phyloP scores from a whole-genome alignment of 2,888 invertebrate species.

The Dryobotodes eremita region DNA sequence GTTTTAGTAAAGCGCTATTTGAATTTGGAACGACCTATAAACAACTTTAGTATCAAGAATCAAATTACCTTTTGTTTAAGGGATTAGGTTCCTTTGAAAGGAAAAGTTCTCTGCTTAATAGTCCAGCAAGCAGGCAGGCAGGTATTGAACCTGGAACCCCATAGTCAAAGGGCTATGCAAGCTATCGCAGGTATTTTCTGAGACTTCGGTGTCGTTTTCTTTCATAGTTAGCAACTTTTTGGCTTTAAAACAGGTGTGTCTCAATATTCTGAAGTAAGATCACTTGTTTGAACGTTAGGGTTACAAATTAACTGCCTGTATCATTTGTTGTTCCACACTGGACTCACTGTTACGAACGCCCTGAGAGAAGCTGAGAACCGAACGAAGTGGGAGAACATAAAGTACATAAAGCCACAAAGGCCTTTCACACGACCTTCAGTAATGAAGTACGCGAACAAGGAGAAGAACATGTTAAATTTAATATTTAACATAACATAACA shows the following conservation, averaged over 20 bases:
- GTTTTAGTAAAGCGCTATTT: background rate
- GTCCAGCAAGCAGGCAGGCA: background rate
- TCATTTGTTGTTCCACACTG: background rate
- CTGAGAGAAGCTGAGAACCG: background rate
- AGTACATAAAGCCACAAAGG: background rate
- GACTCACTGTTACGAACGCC: background rate
- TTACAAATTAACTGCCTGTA: background rate
- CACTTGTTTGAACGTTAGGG: background rate
- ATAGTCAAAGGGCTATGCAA: background rate
- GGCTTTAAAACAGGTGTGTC: background rate
- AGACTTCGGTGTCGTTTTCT: too few relatives aligned
- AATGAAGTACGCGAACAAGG: background rate
- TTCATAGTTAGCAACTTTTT: background rate
- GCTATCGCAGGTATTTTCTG: background rate
- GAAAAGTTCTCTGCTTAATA: slow-evolving; percentile 12
- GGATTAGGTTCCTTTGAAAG: background rate
- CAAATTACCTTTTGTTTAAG: slow-evolving; percentile 2
- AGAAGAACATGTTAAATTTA: background rate
- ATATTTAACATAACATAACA: background rate
- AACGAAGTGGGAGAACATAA: background rate
- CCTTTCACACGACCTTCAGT: background rate
- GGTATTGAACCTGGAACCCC: too few relatives aligned
- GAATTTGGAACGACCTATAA: slow-evolving; percentile 12
- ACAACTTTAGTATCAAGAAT: slow-evolving; percentile 9
- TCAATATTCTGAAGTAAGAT: background rate